Base-by-base conservation (phyloP, 2,888 invertebrate genomes). In the Chaitophorus viminalis region DNA sequence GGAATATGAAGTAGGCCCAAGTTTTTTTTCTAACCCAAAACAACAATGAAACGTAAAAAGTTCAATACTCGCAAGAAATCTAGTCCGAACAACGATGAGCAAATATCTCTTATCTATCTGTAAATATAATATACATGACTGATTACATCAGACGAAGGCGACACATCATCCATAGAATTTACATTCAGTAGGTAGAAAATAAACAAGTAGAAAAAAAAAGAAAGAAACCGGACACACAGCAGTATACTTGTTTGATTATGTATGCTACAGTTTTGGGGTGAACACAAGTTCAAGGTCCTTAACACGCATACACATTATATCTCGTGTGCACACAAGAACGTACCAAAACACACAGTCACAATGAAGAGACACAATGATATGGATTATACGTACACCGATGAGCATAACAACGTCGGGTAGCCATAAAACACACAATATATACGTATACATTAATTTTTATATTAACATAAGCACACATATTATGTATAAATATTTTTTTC, bases 221-320 rank as follows among this genome's bases (percentile, higher is more conserved):
- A n/a, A n/a, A n/a, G 75, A 31, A 78, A 86, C 79, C 79, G 86
- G 86, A 86, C 86, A 86, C 52, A 77, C 76, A 6, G 68, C 17
- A 31, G 11, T 84, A 86, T 86, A 79, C 86, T 54, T 86, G 72
- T 86, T 86, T 78, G 86, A 86, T 86, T 86, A 86, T 86, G 86
- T 79, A 79, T 86, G 86, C 86, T 86, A 86, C 86, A 54, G 86
- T 86, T 86, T 86, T 86, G 78, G 86, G 86, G 86, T 86, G 78
- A 79, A 86, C 29, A 79, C 79, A 86, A 86, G 86, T 86, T 86
- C 86, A 86, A 86, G 86, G 86, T 79, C 86, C 79, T 72, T 31
- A 46, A 39, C 68, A 84, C 76, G 52, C 46, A 68, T 46, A 60
- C 65, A 68, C 79, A 11, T 60, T 33, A 29, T 84, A 68, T 75